Percentiles rank a stretch among this genome's conserved stretches.
phyloP scores from a whole-genome alignment of 1,140 invertebrate genomes.

The Melipona quadrifasciata region DNA sequence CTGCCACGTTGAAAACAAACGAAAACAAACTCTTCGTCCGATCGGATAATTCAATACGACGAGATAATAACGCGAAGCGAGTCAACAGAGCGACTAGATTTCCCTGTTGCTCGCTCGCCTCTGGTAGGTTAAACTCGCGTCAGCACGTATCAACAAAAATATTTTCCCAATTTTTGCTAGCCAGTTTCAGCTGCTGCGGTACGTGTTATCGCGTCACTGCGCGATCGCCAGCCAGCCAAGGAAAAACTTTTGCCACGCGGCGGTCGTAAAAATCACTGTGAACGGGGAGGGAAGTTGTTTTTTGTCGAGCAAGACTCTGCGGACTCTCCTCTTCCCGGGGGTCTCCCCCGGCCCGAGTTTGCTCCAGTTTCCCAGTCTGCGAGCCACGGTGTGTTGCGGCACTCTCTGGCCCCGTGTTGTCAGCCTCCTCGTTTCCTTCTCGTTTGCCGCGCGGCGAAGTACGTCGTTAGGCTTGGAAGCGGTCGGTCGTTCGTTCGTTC shows the following conservation, averaged over 20 bases:
- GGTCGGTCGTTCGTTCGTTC: constrained; percentile 6
- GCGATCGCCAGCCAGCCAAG: neutral
- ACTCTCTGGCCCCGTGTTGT: neutral
- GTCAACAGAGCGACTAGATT: no score
- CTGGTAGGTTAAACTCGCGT: no score
- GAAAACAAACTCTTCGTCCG: no score
- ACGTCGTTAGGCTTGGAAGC: constrained; percentile 54
- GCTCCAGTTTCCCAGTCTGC: constrained; percentile 36
- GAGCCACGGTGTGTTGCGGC: neutral
- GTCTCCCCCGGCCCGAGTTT: constrained; percentile 14
- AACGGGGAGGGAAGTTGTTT: constrained; percentile 33
- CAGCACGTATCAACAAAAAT: neutral
- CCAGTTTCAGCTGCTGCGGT: neutral
- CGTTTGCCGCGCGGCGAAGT: constrained; percentile 51
- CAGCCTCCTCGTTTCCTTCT: constrained; percentile 28
- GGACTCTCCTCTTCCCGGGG: constrained; percentile 13
- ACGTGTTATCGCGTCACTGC: neutral
- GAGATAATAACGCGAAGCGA: no score
- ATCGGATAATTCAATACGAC: no score
- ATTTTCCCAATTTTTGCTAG: neutral
- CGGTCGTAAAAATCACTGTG: constrained; percentile 32
- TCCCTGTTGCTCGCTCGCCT: no score
- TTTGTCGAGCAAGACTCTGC: constrained; percentile 10
- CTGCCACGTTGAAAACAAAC: no score
- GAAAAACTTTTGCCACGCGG: neutral